Base-by-base conservation (phyloP, 2,797 vertebrate genomes). In the Coregonus suidteri region DNA sequence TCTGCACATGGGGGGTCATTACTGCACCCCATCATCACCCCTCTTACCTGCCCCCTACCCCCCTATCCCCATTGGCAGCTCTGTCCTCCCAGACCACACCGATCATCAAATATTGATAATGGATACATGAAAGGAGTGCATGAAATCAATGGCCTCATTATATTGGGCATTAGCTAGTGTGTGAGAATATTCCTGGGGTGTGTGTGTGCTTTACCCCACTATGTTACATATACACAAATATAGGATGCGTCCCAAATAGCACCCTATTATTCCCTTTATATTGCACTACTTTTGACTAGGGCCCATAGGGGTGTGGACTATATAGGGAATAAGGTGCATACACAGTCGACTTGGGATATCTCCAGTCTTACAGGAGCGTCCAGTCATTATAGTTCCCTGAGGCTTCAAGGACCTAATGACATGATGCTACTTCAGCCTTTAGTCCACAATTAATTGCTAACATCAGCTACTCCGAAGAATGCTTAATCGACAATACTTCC, bases 91-190 rank as follows among this genome's bases (percentile, higher is more conserved):
- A 82, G 75, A 82, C 81, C 81, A 84, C 87, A 88, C 85, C 84
- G 82, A 77, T 83, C 85, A 93, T 94, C 85, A 93, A 94, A 93
- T 93, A 94, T 94, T 94, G 85, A 95, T 91, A 37, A 73, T 81
- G 78, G 89, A 81, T 88, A 83, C 88, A 90, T 93, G 87, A 93
- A 92, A 91, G 86, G 80, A 87, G 88, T 85, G 75, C 80, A 82
- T 82, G 76, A 91, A 47, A 93, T 91, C 90, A 86, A 90, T 91
- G 81, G 76, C 73, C 85, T 91, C 88, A 87, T 93, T 93, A 92
- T 90, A 77, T 89, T 69, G 62, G 78, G 82, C 86, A 81, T 81
- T 65, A 62, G 69, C 47, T 34, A 56, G 56, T 77, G 35, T 30
- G 31, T 73, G 37, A 75, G 64, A 64, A 74, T 75, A 68, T 25